Base-by-base conservation (phyloP, 2,113 vertebrate genomes). In the Seriola quinqueradiata region DNA sequence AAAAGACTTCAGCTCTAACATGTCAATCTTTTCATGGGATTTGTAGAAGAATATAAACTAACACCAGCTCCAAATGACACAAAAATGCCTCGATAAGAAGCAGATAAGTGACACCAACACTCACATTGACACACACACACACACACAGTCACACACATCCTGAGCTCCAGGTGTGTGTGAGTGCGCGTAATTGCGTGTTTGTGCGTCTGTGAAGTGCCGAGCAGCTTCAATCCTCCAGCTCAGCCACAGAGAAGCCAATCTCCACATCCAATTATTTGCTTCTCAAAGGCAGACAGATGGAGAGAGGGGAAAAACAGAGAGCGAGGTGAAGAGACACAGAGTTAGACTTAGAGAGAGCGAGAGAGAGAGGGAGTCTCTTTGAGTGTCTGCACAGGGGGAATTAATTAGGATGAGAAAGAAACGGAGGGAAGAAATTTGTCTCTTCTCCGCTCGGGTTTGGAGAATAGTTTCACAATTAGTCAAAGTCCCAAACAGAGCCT, bases 231-330 rank as follows among this genome's bases (percentile, higher is more conserved):
- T 93, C 88, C 80, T 89, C 79, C 17, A 70, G 87, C 88, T 89
- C 85, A 83, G 84, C 83, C 86, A 88, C 82, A 81, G 81, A 90
- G 71, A 91, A 92, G 88, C 89, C 87, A 92, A 89, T 88, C 91
- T 92, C 89, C 89, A 91, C 86, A 83, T 89, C 91, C 90, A 94
- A 92, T 94, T 93, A 93, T 93, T 92, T 92, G 85, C 89, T 90
- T 93, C 93, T 92, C 90, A 92, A 91, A 93, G 88, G 83, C 86
- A 88, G 93, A 90, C 91, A 90, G 91, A 93, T 87, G 90, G 93
- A 89, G 91, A 71, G 82, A 9, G 64, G 38, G 82, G 59, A 1
- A 28, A 69, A 74, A 82, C 50, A 79, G 68, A 38, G 80, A 70
- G 80, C 8, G 75, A 83, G 80, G 71, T 34, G 55, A 83, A 88